Percentiles rank a stretch among this genome's conserved stretches.
phyloP scores from a whole-genome alignment of 2,113 vertebrate species.

The Rafetus swinhoei region DNA sequence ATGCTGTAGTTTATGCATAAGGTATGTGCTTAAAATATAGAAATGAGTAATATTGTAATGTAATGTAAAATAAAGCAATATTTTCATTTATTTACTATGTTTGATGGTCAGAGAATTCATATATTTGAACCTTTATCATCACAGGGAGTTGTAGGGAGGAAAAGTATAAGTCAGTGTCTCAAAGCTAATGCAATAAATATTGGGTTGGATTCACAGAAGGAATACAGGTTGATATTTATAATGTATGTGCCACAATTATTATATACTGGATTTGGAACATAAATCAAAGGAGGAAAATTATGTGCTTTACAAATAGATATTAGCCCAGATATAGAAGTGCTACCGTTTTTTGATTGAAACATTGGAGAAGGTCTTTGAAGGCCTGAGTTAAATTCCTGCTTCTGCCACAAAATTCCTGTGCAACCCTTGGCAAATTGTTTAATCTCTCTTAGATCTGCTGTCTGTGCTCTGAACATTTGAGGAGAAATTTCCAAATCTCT shows the following conservation, averaged over 20 bases:
- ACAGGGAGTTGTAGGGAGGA: not conserved
- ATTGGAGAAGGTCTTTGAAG: no score
- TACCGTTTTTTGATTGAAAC: not conserved
- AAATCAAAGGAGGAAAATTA: not conserved
- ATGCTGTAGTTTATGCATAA: not conserved
- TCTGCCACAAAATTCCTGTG: not conserved
- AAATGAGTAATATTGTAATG: not conserved
- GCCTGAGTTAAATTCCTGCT: not conserved
- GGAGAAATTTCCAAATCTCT: not conserved
- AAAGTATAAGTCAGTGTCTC: not conserved
- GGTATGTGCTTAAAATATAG: not conserved
- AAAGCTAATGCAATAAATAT: not conserved
- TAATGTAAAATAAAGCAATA: not conserved
- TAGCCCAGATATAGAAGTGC: no score
- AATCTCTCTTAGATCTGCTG: not conserved
- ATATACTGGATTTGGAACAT: not conserved
- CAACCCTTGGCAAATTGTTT: not conserved
- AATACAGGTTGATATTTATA: not conserved
- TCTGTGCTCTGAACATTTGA: not conserved
- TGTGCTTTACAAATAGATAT: not conserved
- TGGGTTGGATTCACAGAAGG: not conserved
- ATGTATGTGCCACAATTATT: not conserved
- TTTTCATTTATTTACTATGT: accelerated
- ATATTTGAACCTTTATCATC: not conserved
- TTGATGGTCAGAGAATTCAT: not conserved